phyloP scores from a whole-genome alignment of 2,888 invertebrate genomes.

The Hyles lineata region DNA sequence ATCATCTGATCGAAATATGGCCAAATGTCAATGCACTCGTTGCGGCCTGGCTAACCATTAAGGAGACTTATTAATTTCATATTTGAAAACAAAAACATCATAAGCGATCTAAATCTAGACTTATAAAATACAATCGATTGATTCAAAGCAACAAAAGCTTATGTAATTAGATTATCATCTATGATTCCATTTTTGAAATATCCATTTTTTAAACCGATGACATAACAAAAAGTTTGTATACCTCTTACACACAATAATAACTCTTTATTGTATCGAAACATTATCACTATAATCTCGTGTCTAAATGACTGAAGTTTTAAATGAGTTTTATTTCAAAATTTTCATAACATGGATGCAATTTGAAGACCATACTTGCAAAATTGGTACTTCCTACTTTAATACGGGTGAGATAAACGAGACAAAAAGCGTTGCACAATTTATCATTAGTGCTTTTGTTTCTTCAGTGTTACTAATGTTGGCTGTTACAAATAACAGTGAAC shows the following conservation, averaged over 20 bases:
- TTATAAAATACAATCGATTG: neutral
- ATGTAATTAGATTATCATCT: neutral
- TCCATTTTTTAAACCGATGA: neutral
- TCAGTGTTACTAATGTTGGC: constrained; percentile 5
- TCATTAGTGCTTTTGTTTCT: constrained; percentile 23
- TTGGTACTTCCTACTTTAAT: neutral
- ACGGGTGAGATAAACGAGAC: constrained; percentile 17
- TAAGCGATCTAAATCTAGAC: neutral
- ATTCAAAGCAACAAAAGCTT: constrained; percentile 2
- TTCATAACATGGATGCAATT: neutral
- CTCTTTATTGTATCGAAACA: too few relatives aligned
- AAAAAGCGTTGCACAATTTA: constrained; percentile 7
- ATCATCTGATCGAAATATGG: neutral
- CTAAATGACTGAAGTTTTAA: neutral
- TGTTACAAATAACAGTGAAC: constrained; percentile 20
- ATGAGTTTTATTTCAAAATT: neutral
- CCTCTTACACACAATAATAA: neutral
- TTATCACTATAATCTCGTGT: neutral
- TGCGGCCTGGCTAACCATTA: too few relatives aligned
- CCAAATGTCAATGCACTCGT: neutral
- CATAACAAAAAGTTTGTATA: neutral
- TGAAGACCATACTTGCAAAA: neutral
- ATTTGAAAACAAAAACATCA: neutral
- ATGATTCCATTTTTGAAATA: neutral
- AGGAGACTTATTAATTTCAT: neutral